phyloP scores from a whole-genome alignment of 2,888 invertebrate species.

The Diplolepis rosae region DNA sequence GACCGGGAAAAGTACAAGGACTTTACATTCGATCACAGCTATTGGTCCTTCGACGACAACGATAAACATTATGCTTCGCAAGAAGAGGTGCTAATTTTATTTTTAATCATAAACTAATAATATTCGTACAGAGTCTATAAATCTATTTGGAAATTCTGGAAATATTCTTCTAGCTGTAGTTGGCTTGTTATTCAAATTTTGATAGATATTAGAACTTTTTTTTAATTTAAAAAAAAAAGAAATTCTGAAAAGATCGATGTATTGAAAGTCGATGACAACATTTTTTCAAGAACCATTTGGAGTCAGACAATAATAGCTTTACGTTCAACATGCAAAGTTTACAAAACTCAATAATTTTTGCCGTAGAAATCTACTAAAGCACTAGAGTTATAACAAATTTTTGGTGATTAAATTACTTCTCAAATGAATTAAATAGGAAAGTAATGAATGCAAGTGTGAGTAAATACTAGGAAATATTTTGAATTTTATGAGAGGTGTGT shows the following conservation, averaged over 20 bases:
- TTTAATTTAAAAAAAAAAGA: no score
- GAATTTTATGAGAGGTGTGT: neutral
- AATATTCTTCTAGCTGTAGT: no score
- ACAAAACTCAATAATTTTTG: neutral
- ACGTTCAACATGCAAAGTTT: neutral
- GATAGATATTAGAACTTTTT: no score
- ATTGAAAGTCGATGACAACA: neutral
- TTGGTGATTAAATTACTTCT: no score
- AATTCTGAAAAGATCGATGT: neutral
- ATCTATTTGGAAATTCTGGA: no score
- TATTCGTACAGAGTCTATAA: no score
- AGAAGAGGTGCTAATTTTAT: conserved; percentile 79
- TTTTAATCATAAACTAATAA: no score
- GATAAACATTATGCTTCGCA: conserved; percentile 86
- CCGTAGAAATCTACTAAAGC: no score
- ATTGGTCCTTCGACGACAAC: conserved; percentile 86
- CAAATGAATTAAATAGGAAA: no score
- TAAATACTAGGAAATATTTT: neutral
- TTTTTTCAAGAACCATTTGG: neutral
- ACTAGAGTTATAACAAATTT: no score
- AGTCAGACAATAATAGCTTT: neutral
- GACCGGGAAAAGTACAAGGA: conserved; percentile 84
- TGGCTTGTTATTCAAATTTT: no score
- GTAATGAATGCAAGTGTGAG: no score
- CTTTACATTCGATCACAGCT: conserved; percentile 92